phyloP scores from a whole-genome alignment of 2,888 invertebrate species.

The Phalera bucephala region DNA sequence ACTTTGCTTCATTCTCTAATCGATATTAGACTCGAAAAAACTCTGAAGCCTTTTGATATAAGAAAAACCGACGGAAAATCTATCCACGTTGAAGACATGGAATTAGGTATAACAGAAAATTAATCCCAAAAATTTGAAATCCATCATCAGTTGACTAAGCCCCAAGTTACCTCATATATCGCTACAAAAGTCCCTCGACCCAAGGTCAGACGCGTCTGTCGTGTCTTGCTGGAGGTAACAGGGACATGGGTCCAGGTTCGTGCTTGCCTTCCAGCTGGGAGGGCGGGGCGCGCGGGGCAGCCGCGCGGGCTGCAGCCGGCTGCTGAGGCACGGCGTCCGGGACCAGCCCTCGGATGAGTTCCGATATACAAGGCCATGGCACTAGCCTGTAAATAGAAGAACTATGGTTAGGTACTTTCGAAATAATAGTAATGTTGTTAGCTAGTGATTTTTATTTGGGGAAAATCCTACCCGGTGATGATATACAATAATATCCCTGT shows the following conservation, averaged over 20 bases:
- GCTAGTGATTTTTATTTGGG: too few relatives aligned
- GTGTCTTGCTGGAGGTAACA: conserved; percentile 63
- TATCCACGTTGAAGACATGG: too few relatives aligned
- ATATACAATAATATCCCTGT: too few relatives aligned
- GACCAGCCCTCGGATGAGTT: conserved; percentile 86
- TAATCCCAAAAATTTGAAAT: too few relatives aligned
- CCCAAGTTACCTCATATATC: conserved; percentile 8
- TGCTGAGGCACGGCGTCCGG: conserved; percentile 85
- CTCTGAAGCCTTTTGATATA: too few relatives aligned
- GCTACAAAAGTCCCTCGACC: background rate
- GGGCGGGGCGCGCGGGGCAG: conserved; percentile 8
- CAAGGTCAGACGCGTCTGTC: conserved; percentile 50
- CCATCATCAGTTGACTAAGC: conserved; percentile 10
- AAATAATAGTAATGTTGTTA: too few relatives aligned
- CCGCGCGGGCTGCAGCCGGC: conserved; percentile 4
- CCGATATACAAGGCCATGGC: conserved; percentile 87
- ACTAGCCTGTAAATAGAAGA: conserved; percentile 84
- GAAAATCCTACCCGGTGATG: too few relatives aligned
- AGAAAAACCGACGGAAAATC: too few relatives aligned
- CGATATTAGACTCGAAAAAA: too few relatives aligned
- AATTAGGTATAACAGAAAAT: too few relatives aligned
- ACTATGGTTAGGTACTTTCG: too few relatives aligned
- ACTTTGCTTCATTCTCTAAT: too few relatives aligned
- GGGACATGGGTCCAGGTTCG: conserved; percentile 62
- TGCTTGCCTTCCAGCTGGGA: conserved; percentile 33